Evolutionary conservation across 1,140 invertebrate genomes (phyloP).

Genomic region (Formica selysi): DNA sequence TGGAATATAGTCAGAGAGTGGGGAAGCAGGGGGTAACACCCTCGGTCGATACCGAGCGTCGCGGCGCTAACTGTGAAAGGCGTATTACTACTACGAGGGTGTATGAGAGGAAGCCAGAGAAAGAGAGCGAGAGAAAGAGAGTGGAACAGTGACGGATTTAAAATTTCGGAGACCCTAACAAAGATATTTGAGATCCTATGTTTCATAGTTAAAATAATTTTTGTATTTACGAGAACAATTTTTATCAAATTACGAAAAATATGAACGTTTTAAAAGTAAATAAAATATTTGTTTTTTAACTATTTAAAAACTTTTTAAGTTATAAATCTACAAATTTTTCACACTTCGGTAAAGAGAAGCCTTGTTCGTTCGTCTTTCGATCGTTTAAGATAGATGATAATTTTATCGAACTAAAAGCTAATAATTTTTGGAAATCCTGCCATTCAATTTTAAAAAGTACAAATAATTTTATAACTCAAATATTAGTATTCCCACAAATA

Average conservation of each 20-base stretch:
- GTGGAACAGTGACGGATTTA: constrained; percentile 36
- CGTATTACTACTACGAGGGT: constrained; percentile 70
- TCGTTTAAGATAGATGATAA: neutral
- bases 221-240: neutral
- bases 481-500: neutral
- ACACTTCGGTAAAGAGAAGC: neutral
- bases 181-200: neutral
- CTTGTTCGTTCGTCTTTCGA: neutral
- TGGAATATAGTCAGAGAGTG: constrained; percentile 46
- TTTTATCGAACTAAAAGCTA: neutral
- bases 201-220: constrained; percentile 8
- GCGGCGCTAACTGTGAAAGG: constrained; percentile 77
- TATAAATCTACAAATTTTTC: neutral
- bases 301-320: neutral
- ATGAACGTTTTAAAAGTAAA: neutral
- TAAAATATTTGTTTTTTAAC: neutral
- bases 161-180: constrained; percentile 28
- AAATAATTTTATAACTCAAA: neutral
- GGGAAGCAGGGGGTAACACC: constrained; percentile 26
- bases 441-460: neutral
- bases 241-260: neutral
- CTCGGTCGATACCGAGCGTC: constrained; percentile 80
- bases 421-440: neutral
- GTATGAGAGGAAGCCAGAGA: constrained; percentile 40
- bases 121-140: constrained; percentile 35